These are phyloP conservation scores for Thelaira solivaga DNA, from an alignment of 2,888 invertebrate genomes.

Conservation along the genomic window DNA sequence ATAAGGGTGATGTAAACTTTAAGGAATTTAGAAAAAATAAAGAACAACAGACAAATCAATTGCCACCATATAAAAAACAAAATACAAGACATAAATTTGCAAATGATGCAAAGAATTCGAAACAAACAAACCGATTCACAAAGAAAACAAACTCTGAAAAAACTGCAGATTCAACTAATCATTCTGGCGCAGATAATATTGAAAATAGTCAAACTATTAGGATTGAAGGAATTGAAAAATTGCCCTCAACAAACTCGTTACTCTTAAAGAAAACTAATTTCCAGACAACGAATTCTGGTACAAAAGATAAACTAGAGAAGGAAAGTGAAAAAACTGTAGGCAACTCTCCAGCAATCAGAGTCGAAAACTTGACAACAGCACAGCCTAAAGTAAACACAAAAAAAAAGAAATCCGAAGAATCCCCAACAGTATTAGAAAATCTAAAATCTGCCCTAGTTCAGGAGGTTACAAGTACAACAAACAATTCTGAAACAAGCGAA, in stretches of 20 bases:
- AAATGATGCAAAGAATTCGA: background rate
- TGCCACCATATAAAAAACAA: background rate
- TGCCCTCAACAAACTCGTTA: background rate
- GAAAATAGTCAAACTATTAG: background rate
- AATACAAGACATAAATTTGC: too few relatives aligned
- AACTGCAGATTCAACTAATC: background rate
- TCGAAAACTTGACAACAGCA: background rate
- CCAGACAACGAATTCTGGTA: background rate
- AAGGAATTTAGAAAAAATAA: background rate
- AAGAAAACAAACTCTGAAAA: background rate
- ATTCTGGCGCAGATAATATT: background rate
- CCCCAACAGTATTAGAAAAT: slow-evolving; percentile 33
- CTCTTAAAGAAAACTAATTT: background rate
- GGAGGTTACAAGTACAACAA: background rate
- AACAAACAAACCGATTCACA: background rate
- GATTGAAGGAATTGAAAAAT: background rate
- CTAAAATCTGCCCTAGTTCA: background rate
- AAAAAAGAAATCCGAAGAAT: background rate
- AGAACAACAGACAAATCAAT: background rate
- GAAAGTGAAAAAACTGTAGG: too few relatives aligned
- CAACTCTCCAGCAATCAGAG: too few relatives aligned
- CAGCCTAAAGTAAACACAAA: background rate
- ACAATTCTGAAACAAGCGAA: slow-evolving; percentile 10
- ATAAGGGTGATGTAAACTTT: background rate
- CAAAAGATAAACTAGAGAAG: too few relatives aligned